A percentile compares a stretch with the other conserved stretches of the same genome.
Evolutionary conservation across 2,113 vertebrate genomes (phyloP).

Genomic region (Oncorhynchus keta): DNA sequence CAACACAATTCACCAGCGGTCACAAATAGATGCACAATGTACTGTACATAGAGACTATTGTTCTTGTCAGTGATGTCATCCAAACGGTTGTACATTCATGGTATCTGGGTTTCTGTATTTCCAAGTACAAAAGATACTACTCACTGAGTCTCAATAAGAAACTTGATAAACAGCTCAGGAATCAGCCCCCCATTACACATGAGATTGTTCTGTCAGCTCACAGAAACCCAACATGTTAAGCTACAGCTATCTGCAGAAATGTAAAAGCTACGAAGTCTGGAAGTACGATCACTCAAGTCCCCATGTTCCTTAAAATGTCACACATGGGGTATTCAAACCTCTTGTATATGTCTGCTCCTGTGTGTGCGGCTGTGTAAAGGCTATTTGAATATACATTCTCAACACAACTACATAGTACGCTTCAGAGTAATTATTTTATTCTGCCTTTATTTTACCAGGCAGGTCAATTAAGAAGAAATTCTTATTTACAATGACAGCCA

Average conservation of each 20-base stretch:
- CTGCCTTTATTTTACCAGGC: too few relatives aligned
- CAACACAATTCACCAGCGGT: not conserved
- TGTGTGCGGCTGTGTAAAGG: conserved; percentile 8
- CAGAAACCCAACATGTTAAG: conserved; percentile 1
- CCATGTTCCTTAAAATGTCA: conserved; percentile 50
- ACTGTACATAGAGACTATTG: not conserved
- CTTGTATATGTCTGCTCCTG: conserved; percentile 14
- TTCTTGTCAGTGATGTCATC: too few relatives aligned
- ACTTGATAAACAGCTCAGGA: not conserved
- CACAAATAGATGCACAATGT: not conserved
- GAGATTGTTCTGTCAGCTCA: not conserved
- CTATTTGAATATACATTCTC: not conserved
- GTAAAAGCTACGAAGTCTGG: conserved; percentile 36
- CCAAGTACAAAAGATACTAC: not conserved
- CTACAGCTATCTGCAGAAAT: conserved; percentile 34
- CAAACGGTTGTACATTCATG: too few relatives aligned
- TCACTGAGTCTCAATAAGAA: not conserved
- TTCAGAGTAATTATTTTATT: too few relatives aligned
- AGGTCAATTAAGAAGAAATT: too few relatives aligned
- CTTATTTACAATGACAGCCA: too few relatives aligned
- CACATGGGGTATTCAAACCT: conserved; percentile 46
- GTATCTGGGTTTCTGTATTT: not conserved
- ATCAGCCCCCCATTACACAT: not conserved
- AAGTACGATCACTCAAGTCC: conserved; percentile 43
- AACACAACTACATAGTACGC: too few relatives aligned